Evolutionary conservation across 2,888 invertebrate genomes (phyloP).

Genomic region (Boloria euphrosyne): DNA sequence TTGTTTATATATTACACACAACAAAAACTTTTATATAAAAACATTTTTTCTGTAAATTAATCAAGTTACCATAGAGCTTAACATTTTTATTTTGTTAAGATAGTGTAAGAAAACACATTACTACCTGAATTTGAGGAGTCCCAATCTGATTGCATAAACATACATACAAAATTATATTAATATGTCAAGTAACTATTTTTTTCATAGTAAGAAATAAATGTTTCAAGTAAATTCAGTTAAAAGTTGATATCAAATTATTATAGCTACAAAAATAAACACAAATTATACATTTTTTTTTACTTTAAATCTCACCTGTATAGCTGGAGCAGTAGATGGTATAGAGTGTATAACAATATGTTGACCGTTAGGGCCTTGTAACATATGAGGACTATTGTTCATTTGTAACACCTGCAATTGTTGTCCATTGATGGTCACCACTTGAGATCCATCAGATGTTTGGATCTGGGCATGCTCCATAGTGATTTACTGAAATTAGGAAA

Average conservation of each 20-base stretch:
- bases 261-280: neutral
- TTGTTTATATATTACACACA: no score
- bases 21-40: no score
- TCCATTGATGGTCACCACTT: slow-evolving; percentile 84
- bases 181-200: neutral
- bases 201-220: no score
- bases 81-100: no score
- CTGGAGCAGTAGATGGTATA: slow-evolving; percentile 82
- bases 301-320: slow-evolving; percentile 79
- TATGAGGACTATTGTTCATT: slow-evolving; percentile 79
- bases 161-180: slow-evolving; percentile 32
- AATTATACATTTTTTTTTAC: neutral
- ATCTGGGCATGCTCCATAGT: slow-evolving; percentile 83
- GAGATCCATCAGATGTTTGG: slow-evolving; percentile 83
- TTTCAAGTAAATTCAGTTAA: no score
- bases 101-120: slow-evolving; percentile 49
- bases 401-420: slow-evolving; percentile 85
- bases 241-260: no score
- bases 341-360: slow-evolving; percentile 88
- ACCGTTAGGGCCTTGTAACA: slow-evolving; percentile 85
- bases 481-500: slow-evolving; percentile 44
- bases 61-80: no score
- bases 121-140: slow-evolving; percentile 77
- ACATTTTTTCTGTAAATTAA: no score
- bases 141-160: slow-evolving; percentile 72